phyloP scores from a whole-genome alignment of 1,140 invertebrate species.

The Musca domestica region DNA sequence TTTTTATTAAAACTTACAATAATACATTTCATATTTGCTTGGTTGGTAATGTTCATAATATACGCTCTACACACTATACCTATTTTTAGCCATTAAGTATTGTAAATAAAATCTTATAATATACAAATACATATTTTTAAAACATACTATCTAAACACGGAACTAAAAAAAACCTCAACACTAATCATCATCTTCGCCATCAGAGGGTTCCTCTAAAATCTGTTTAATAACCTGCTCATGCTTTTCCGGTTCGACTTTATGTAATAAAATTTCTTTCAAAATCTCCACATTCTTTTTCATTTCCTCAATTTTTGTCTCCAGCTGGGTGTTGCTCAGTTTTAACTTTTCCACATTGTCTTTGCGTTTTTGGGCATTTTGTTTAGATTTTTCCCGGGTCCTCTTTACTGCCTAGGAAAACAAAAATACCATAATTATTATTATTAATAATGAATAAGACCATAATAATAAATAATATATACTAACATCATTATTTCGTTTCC shows the following conservation, averaged over 20 bases:
- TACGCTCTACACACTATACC: too few species aligned
- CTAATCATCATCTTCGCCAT: neutral
- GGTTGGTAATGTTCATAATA: too few species aligned
- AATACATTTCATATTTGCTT: too few species aligned
- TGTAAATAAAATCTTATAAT: too few species aligned
- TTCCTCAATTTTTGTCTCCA: slow-evolving; percentile 34
- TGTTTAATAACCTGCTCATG: slow-evolving; percentile 37
- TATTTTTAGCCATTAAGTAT: too few species aligned
- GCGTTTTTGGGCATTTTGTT: slow-evolving; percentile 41
- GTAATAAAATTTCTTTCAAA: slow-evolving; percentile 37
- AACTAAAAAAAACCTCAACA: too few species aligned
- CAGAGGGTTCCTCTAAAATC: slow-evolving; percentile 27
- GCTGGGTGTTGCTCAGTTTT: slow-evolving; percentile 35
- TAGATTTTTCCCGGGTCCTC: slow-evolving; percentile 46
- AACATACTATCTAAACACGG: too few species aligned
- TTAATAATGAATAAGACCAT: neutral
- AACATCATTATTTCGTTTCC: slow-evolving; percentile 51
- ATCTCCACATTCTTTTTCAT: slow-evolving; percentile 35
- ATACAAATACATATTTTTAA: too few species aligned
- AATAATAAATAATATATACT: slow-evolving; percentile 22
- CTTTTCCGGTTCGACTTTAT: slow-evolving; percentile 37
- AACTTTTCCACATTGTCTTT: slow-evolving; percentile 44
- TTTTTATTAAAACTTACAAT: too few species aligned
- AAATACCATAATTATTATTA: neutral
- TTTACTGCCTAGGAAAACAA: slow-evolving; percentile 43